phyloP scores from a whole-genome alignment of 1,140 invertebrate genomes.

The Drosophila arawakana region DNA sequence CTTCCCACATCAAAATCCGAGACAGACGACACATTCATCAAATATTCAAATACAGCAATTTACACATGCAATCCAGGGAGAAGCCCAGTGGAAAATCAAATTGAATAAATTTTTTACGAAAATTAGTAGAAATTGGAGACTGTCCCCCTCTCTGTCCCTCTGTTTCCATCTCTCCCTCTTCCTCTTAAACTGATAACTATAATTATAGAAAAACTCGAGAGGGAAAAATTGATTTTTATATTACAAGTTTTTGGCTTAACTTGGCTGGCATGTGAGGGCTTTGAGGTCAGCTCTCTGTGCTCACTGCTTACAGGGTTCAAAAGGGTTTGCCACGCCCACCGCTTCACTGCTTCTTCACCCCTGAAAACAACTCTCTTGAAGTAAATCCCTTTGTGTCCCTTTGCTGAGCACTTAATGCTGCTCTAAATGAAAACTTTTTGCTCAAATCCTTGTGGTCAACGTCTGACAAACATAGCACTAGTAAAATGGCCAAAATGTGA shows the following conservation, averaged over 20 bases:
- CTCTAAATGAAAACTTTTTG: constrained; percentile 70
- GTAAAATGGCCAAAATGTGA: constrained; percentile 20
- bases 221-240: constrained; percentile 74
- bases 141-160: constrained; percentile 34
- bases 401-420: constrained; percentile 74
- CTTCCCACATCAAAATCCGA: constrained; percentile 16
- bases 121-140: constrained; percentile 58
- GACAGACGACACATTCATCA: constrained; percentile 61
- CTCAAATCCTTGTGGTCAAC: constrained; percentile 56
- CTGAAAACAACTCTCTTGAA: constrained; percentile 20
- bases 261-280: constrained; percentile 27
- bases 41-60: constrained; percentile 74
- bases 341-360: no score
- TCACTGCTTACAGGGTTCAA: constrained; percentile 29
- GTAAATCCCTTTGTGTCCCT: constrained; percentile 61
- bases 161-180: no score
- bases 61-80: constrained; percentile 63
- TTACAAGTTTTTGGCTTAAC: constrained; percentile 43
- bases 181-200: constrained; percentile 41
- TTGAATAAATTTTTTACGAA: constrained; percentile 34
- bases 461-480: constrained; percentile 39
- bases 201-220: constrained; percentile 46
- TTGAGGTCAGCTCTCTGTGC: constrained; percentile 42
- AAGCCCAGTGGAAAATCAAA: constrained; percentile 24
- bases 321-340: constrained; percentile 32